A percentile compares a stretch with the other conserved stretches of the same genome.
Evolutionary conservation across 1,140 invertebrate genomes (phyloP).

Genomic region (Drosophila murphyi): DNA sequence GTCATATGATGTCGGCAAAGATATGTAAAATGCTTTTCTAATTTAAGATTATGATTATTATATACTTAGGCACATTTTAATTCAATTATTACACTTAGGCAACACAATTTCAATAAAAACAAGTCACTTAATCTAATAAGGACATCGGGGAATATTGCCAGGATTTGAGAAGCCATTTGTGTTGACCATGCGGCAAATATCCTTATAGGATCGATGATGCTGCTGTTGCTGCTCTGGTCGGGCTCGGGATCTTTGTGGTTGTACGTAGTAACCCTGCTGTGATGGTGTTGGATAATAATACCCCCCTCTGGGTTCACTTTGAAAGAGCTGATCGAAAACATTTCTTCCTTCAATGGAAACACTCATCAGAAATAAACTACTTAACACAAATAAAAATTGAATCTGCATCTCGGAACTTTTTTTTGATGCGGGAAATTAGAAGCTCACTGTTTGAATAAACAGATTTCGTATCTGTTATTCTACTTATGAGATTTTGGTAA

Average conservation of each 20-base stretch:
- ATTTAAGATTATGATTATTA: constrained; percentile 21
- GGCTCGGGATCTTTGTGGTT: constrained; percentile 10
- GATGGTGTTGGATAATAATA: constrained; percentile 25
- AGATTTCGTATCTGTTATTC: constrained; percentile 11
- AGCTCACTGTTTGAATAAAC: constrained; percentile 34
- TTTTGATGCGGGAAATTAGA: not conserved
- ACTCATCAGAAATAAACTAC: constrained; percentile 23
- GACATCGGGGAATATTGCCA: constrained; percentile 60
- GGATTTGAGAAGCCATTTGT: constrained; percentile 75
- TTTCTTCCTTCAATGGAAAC: not conserved
- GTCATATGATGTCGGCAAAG: constrained; percentile 8
- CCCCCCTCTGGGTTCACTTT: not conserved
- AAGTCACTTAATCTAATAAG: constrained; percentile 36
- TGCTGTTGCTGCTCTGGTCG: not conserved
- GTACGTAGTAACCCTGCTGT: constrained; percentile 21
- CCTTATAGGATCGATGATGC: constrained; percentile 62
- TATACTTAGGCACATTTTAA: constrained; percentile 11
- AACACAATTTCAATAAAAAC: too few relatives aligned
- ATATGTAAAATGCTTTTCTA: constrained; percentile 39
- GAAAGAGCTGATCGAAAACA: constrained; percentile 36
- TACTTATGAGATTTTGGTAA: constrained; percentile 47
- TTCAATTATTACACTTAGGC: not conserved
- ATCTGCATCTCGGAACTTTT: constrained; percentile 25
- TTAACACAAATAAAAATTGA: not conserved
- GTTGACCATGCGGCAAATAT: constrained; percentile 72